Base-by-base conservation (phyloP, 2,888 invertebrate species). In the Leptinotarsa peninsularis region DNA sequence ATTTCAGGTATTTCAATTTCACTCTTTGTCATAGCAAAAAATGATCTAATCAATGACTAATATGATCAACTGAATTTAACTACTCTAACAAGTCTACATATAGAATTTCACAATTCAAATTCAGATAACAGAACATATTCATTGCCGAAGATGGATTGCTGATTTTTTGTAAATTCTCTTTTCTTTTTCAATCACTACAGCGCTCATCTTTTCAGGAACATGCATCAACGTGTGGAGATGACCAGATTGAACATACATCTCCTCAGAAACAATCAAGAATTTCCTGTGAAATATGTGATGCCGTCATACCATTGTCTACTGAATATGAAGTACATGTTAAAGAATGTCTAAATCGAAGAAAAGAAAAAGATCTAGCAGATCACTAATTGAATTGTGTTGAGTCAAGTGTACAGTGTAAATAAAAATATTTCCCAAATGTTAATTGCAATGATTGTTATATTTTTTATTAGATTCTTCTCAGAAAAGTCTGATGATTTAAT, bases 221-320 rank as follows among this genome's bases (percentile, higher is more conserved):
- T 66, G 81, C 81, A 1, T 63, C 79, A 4, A 78, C 78, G 3
- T 81, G 81, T 52, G 80, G 79, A 2, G 78, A 80, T 60, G 80
- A 80, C 49, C 70, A 72, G 27, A 66, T 78, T 23, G 63, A 72
- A 33, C 76, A 76, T 21, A 72, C 73, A 17, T 68, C 66, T 15
- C 27, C 68, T 5, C 67, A 72, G 5, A 78, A 73, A 60, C 23
- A 66, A 1, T 60, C 70, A 23, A 74, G 76, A 43, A 76, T 79
- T 14, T 72, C 79, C 2, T 81, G 81, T 50, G 70, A 76, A 58
- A 43, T 78, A 43, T 81, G 81, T 74, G 81, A 80, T 67, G 66
- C 56, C 13, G 78, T 81, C 14, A 63, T 81, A 17, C 71, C 75
- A n/a, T 27, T 79, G 7, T 69, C 58, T 27, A 75, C 72, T 14